These are phyloP conservation scores for Anseranas semipalmata DNA, from an alignment of 2,113 vertebrate species.

Conservation along the genomic window DNA sequence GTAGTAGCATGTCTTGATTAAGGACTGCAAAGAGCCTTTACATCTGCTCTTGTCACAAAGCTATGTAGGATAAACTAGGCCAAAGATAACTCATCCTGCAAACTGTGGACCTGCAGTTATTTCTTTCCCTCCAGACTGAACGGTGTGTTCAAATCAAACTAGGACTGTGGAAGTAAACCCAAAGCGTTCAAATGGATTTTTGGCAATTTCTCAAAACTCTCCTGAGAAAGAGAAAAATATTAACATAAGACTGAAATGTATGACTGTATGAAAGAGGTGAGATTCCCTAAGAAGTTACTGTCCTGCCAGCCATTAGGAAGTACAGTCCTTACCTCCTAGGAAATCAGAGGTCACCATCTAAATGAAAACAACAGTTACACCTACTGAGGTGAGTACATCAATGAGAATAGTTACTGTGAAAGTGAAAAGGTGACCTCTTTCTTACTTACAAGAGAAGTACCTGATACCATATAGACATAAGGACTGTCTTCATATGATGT, in stretches of 20 bases:
- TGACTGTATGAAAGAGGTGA: background rate
- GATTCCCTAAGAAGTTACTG: background rate
- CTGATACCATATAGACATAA: background rate
- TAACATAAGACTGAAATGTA: background rate
- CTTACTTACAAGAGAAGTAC: background rate
- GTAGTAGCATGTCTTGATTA: conserved; percentile 41
- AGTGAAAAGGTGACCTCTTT: background rate
- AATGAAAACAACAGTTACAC: conserved; percentile 20
- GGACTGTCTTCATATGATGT: background rate
- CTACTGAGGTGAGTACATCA: conserved; percentile 1
- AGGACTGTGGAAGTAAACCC: background rate
- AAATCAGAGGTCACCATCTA: conserved; percentile 2
- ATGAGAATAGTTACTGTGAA: background rate
- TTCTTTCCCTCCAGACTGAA: background rate
- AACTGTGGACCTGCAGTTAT: background rate
- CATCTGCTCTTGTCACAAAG: conserved; percentile 33
- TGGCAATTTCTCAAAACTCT: background rate
- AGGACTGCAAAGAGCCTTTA: conserved; percentile 30
- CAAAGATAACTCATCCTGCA: conserved; percentile 12
- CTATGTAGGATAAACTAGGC: conserved; percentile 10
- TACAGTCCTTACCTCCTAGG: background rate
- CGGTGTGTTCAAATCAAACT: conserved; percentile 4
- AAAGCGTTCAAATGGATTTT: background rate
- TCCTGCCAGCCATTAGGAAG: conserved; percentile 6
- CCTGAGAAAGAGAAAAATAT: background rate